phyloP scores from a whole-genome alignment of 2,113 vertebrate genomes.

The Phasianus colchicus region DNA sequence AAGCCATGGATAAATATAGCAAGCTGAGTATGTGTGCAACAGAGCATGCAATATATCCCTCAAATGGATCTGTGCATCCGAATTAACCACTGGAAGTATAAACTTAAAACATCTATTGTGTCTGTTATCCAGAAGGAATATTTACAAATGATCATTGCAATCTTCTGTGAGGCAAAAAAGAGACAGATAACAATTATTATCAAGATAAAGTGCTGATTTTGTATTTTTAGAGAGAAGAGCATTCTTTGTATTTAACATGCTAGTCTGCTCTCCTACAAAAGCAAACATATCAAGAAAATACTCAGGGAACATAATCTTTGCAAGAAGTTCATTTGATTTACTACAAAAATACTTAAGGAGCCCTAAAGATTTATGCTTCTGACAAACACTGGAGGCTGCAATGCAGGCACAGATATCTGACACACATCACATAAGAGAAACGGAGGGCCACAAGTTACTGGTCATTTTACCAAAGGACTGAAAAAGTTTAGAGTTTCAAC shows the following conservation, averaged over 20 bases:
- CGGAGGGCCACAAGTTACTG: not conserved
- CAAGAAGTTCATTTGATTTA: not conserved
- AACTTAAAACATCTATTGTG: not conserved
- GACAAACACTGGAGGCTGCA: not conserved
- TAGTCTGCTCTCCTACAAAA: not conserved
- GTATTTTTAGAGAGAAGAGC: not conserved
- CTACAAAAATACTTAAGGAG: not conserved
- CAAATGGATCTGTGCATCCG: not conserved
- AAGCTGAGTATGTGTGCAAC: not conserved
- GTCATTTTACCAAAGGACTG: not conserved
- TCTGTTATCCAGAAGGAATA: not conserved
- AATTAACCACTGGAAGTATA: not conserved
- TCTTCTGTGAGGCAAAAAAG: not conserved
- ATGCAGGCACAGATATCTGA: not conserved
- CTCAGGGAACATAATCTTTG: not conserved
- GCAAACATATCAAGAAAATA: not conserved
- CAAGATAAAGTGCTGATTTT: not conserved
- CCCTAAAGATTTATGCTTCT: not conserved
- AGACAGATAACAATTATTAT: not conserved
- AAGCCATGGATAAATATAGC: not conserved
- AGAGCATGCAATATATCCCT: not conserved
- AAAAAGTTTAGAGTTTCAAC: not conserved
- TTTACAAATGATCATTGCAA: not conserved
- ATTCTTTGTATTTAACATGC: not conserved
- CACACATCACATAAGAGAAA: not conserved